Evolutionary conservation across 2,888 invertebrate species (phyloP).

Genomic region (Cheilosia grossa): DNA sequence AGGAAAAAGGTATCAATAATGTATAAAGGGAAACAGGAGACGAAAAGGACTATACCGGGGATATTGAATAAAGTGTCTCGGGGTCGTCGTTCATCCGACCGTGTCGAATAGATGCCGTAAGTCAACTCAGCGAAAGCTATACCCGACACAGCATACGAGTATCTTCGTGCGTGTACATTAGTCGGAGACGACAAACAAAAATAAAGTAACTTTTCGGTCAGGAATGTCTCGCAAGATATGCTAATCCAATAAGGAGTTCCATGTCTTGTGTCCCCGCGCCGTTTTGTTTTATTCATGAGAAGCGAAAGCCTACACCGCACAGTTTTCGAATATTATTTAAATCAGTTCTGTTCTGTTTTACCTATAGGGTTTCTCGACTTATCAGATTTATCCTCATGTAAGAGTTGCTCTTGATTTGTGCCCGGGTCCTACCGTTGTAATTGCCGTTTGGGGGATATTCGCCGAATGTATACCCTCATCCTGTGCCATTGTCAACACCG

Average conservation of each 20-base stretch:
- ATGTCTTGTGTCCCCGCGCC: conserved; percentile 29
- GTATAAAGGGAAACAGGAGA: conserved; percentile 45
- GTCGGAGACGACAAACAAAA: conserved; percentile 9
- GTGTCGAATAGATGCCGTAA: conserved; percentile 10
- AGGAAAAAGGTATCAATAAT: conserved; percentile 59
- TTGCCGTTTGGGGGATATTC: conserved; percentile 27
- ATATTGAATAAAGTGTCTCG: conserved; percentile 61
- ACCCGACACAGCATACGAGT: not conserved
- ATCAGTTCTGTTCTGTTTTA: conserved; percentile 1
- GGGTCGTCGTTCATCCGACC: conserved; percentile 23
- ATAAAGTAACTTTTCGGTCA: conserved; percentile 23
- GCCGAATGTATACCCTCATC: not conserved
- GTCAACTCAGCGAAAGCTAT: conserved; percentile 40
- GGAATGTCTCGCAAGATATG: conserved; percentile 41
- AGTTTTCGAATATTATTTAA: conserved; percentile 40
- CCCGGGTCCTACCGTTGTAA: not conserved
- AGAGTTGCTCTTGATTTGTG: conserved; percentile 4
- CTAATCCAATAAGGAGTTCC: conserved; percentile 57
- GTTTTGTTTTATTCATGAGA: conserved; percentile 59
- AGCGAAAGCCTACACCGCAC: conserved; percentile 8
- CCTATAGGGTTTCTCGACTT: conserved; percentile 13
- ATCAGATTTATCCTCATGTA: conserved; percentile 25
- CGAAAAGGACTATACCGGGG: conserved; percentile 42
- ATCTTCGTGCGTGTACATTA: conserved; percentile 34
- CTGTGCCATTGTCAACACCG: not conserved